Evolutionary conservation across 2,888 invertebrate genomes (phyloP).

Genomic region (Cryptus viduatorius): DNA sequence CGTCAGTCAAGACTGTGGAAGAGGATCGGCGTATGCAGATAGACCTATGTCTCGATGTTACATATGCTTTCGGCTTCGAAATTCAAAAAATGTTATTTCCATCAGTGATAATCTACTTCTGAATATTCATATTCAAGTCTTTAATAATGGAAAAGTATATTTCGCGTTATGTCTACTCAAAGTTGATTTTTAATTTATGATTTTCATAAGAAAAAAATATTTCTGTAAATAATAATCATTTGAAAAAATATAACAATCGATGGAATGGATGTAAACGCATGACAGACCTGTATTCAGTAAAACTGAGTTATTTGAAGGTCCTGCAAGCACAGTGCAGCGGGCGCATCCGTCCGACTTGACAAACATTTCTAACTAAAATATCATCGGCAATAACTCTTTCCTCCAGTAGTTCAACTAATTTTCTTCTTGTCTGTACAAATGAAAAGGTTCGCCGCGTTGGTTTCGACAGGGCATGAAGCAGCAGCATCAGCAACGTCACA

Average conservation of each 20-base stretch:
- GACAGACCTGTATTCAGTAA: slow-evolving; percentile 38
- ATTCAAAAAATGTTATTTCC: neutral
- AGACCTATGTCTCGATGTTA: slow-evolving; percentile 47
- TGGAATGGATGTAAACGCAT: slow-evolving; percentile 4
- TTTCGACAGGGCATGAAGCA: slow-evolving; percentile 48
- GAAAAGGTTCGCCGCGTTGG: slow-evolving; percentile 82
- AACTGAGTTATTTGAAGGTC: slow-evolving; percentile 72
- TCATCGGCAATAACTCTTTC: slow-evolving; percentile 72
- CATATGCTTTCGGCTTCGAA: slow-evolving; percentile 13
- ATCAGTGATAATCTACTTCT: neutral
- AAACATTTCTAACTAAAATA: slow-evolving; percentile 77
- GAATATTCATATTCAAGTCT: slow-evolving; percentile 15
- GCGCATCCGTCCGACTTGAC: slow-evolving; percentile 63
- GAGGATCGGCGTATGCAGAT: slow-evolving; percentile 75
- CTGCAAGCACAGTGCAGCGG: slow-evolving; percentile 66
- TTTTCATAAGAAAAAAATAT: neutral
- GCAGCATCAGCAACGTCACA: slow-evolving; percentile 64
- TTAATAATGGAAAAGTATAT: neutral
- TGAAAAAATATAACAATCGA: neutral
- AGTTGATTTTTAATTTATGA: slow-evolving; percentile 21
- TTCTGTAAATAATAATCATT: neutral
- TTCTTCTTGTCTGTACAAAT: slow-evolving; percentile 83
- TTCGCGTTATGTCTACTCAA: neutral
- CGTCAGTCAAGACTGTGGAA: slow-evolving; percentile 76
- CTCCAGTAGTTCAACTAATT: slow-evolving; percentile 79